phyloP scores from a whole-genome alignment of 2,113 vertebrate species.

The Ochotona curzoniae region DNA sequence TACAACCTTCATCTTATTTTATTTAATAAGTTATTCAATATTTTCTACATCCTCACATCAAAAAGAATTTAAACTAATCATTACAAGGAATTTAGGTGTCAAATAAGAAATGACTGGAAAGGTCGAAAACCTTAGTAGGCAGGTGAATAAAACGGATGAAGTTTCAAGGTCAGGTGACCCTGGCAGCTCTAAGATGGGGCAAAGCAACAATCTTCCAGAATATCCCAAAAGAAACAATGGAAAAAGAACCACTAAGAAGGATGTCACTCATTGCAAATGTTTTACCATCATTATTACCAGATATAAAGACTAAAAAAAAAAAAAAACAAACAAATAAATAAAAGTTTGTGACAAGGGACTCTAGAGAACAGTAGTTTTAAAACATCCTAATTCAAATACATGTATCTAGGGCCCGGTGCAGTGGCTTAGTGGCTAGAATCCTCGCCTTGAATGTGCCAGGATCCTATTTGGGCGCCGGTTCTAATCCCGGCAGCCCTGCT shows the following conservation, averaged over 20 bases:
- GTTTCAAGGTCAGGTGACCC: background rate
- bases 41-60: background rate
- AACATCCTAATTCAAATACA: background rate
- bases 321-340: background rate
- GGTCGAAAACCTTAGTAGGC: background rate
- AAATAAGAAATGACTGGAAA: background rate
- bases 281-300: background rate
- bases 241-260: background rate
- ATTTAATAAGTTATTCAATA: background rate
- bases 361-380: conserved; percentile 12
- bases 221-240: background rate
- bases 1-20: background rate
- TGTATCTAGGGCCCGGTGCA: background rate
- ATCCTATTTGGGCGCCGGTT: no score
- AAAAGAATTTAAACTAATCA: no score
- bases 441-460: no score
- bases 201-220: background rate
- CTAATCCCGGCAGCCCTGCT: no score
- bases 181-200: background rate
- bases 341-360: background rate
- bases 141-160: background rate
- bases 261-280: background rate
- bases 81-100: background rate
- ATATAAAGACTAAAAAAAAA: no score
- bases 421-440: no score